Percentiles rank a stretch among this genome's conserved stretches.
These are phyloP conservation scores for Acleris sparsana DNA, from an alignment of 2,888 invertebrate species.

Conservation along the genomic window DNA sequence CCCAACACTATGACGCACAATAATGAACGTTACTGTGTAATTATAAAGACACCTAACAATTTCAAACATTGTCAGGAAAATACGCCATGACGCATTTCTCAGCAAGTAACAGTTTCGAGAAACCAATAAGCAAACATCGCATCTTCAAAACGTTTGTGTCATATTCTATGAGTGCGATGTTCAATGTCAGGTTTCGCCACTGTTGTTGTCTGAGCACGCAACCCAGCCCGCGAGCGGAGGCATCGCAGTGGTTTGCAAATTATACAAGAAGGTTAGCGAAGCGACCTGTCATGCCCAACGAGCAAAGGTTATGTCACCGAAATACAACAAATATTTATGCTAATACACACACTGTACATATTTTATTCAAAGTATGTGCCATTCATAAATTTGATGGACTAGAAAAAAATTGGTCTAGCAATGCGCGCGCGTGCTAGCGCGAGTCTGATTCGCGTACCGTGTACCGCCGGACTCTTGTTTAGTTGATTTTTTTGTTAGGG, in stretches of 20 bases:
- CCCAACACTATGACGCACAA: neutral
- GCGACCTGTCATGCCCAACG: conserved; percentile 12
- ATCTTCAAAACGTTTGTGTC: neutral
- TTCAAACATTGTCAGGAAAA: conserved; percentile 20
- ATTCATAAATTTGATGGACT: no score
- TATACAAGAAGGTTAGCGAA: conserved; percentile 44
- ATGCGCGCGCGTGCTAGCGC: no score
- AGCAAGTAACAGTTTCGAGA: neutral
- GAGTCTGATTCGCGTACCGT: no score
- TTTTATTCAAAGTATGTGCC: no score
- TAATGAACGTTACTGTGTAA: conserved; percentile 16
- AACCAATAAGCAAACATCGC: conserved; percentile 12
- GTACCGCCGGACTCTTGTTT: no score
- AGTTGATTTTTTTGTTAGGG: no score
- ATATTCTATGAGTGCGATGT: conserved; percentile 8
- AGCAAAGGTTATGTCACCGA: conserved; percentile 8
- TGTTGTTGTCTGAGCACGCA: neutral
- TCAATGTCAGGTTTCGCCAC: conserved; percentile 31
- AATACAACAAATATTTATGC: neutral
- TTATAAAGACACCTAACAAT: neutral
- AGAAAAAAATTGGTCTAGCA: no score
- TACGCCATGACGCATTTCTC: conserved; percentile 15
- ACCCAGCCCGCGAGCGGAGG: neutral
- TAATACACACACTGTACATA: neutral
- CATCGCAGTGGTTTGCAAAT: conserved; percentile 42